Percentiles rank a stretch among this genome's conserved stretches.
Evolutionary conservation across 2,797 vertebrate genomes (phyloP).

Genomic region (Loris lydekkerianus): DNA sequence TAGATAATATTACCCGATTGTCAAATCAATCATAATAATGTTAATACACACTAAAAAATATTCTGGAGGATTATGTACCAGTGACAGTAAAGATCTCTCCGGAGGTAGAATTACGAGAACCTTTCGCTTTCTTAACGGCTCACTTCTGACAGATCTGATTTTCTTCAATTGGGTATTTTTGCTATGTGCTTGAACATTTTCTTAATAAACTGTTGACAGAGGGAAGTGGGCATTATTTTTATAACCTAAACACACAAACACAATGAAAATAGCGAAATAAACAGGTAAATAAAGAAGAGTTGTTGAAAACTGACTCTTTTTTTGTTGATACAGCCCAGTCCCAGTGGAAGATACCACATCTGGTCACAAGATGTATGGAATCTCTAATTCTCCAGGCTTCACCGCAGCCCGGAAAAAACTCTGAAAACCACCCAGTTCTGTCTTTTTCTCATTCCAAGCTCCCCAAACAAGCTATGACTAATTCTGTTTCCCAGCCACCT

Average conservation of each 20-base stretch:
- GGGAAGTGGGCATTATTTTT: not conserved
- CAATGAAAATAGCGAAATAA: conserved; percentile 34
- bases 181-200: not conserved
- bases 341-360: conserved; percentile 60
- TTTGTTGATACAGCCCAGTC: not conserved
- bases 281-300: not conserved
- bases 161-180: conserved; percentile 10
- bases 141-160: not conserved
- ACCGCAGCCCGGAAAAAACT: conserved; percentile 27
- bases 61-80: not conserved
- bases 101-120: not conserved
- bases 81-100: not conserved
- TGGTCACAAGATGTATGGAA: conserved; percentile 77
- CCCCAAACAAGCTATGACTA: conserved; percentile 60
- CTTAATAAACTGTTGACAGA: not conserved
- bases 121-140: not conserved
- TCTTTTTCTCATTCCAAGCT: conserved; percentile 58
- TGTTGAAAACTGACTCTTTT: conserved; percentile 37
- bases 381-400: conserved; percentile 43
- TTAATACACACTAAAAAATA: not conserved
- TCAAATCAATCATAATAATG: not conserved
- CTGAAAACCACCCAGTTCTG: conserved; percentile 59
- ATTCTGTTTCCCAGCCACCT: conserved; percentile 60
- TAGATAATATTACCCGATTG: not conserved
- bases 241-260: conserved; percentile 48